phyloP scores from a whole-genome alignment of 2,888 invertebrate species.

The Heteromyza rotundicornis region DNA sequence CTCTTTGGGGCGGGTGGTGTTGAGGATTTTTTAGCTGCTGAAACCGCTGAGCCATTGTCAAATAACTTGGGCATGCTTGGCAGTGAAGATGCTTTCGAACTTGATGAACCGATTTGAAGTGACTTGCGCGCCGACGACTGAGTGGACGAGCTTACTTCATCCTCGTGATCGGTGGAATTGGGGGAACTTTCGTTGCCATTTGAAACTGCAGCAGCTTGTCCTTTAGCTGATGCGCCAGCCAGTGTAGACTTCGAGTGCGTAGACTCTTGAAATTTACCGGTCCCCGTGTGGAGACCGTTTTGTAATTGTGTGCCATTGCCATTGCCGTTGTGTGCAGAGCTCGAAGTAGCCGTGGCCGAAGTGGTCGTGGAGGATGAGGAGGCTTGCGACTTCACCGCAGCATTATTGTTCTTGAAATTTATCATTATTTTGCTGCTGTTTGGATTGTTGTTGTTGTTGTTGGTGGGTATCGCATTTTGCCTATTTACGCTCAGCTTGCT shows the following conservation, averaged over 20 bases:
- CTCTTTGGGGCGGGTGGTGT: conserved; percentile 30
- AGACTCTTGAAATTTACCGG: conserved; percentile 49
- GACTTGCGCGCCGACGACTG: conserved; percentile 3
- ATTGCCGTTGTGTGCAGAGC: conserved; percentile 28
- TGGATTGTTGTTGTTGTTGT: conserved; percentile 20
- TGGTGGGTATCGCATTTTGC: conserved; percentile 23
- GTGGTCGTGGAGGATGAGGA: conserved; percentile 27
- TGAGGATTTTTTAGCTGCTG: background rate
- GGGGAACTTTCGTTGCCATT: conserved; percentile 53
- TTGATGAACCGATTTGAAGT: too few species aligned
- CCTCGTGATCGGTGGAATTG: conserved; percentile 32
- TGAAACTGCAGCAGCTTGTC: conserved; percentile 41
- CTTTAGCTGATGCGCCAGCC: conserved; percentile 46
- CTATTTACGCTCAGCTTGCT: conserved; percentile 21
- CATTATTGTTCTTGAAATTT: conserved; percentile 61
- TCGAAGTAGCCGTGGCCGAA: conserved; percentile 32
- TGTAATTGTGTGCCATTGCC: conserved; percentile 31
- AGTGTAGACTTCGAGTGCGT: conserved; percentile 44
- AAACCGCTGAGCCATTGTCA: conserved; percentile 1
- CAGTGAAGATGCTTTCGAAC: conserved; percentile 47
- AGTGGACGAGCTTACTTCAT: conserved; percentile 40
- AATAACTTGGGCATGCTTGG: conserved; percentile 61
- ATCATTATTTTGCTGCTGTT: conserved; percentile 57
- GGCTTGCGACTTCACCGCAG: background rate
- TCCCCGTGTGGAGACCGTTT: conserved; percentile 42